A percentile compares a stretch with the other conserved stretches of the same genome.
These are phyloP conservation scores for Stratiolaelaps scimitus DNA, from an alignment of 1,140 invertebrate genomes.

Conservation along the genomic window DNA sequence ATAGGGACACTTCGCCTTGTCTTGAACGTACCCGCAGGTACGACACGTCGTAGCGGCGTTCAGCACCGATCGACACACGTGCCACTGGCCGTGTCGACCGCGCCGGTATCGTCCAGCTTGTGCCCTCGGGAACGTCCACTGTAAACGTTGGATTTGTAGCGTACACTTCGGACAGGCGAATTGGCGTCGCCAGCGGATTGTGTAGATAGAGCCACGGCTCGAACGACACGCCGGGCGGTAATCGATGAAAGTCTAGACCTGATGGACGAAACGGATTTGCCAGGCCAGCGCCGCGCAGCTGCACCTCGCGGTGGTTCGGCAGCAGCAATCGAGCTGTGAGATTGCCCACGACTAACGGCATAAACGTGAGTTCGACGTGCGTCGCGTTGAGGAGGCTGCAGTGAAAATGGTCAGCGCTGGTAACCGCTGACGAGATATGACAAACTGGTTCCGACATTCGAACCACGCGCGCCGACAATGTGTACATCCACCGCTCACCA, in stretches of 20 bases:
- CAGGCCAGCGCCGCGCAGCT: background rate
- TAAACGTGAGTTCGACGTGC: constrained; percentile 1
- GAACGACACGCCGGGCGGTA: constrained; percentile 13
- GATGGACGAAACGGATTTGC: constrained; percentile 1
- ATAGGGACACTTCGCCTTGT: constrained; percentile 8
- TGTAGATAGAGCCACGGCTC: constrained; percentile 22
- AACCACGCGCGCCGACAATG: background rate
- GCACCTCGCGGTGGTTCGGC: background rate
- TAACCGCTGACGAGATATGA: background rate
- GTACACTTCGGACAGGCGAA: constrained; percentile 20
- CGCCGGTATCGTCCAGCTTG: constrained; percentile 25
- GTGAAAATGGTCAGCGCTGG: background rate
- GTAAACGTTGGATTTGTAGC: constrained; percentile 4
- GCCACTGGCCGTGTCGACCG: constrained; percentile 16
- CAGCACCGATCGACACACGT: background rate
- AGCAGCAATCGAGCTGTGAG: constrained; percentile 4
- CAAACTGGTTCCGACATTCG: too few relatives aligned
- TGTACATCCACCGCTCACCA: constrained; percentile 5
- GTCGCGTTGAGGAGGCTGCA: constrained; percentile 16
- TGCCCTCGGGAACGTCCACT: constrained; percentile 16
- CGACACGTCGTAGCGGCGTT: constrained; percentile 9
- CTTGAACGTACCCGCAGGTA: constrained; percentile 10
- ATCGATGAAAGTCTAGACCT: background rate
- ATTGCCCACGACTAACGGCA: background rate
- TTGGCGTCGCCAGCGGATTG: constrained; percentile 1